Percentiles rank a stretch among this genome's conserved stretches.
phyloP scores from a whole-genome alignment of 2,797 vertebrate genomes.

The Podarcis siculus region DNA sequence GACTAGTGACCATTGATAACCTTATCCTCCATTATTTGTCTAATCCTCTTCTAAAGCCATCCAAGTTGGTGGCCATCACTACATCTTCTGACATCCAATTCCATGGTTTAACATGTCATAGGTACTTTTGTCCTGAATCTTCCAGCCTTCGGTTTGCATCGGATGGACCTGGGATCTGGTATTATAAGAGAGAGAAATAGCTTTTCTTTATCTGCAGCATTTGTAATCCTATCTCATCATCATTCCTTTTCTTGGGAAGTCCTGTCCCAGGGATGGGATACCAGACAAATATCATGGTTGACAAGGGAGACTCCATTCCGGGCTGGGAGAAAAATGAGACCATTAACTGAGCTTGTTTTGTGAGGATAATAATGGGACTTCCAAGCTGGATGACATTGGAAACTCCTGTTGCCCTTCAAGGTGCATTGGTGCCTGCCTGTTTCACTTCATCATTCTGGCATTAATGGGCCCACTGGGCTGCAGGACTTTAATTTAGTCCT shows the following conservation, averaged over 20 bases:
- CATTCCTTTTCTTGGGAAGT: background rate
- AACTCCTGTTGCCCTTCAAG: conserved; percentile 56
- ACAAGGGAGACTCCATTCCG: background rate
- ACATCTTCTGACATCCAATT: no score
- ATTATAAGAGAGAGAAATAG: no score
- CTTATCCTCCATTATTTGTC: no score
- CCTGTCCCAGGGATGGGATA: background rate
- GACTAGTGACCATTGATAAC: no score
- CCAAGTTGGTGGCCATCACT: no score
- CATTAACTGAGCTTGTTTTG: conserved; percentile 33
- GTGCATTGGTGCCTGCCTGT: conserved; percentile 51
- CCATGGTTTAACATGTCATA: no score
- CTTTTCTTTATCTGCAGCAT: no score
- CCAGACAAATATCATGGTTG: conserved; percentile 18
- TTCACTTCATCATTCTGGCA: conserved; percentile 61
- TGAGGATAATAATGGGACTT: conserved; percentile 43
- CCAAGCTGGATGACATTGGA: conserved; percentile 58
- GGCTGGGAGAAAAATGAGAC: conserved; percentile 25
- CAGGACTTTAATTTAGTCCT: conserved; percentile 51
- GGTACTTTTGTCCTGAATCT: no score
- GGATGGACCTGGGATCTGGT: no score
- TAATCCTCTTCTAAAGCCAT: no score
- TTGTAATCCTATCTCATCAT: no score
- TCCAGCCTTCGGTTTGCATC: no score
- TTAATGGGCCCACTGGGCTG: conserved; percentile 61